Base-by-base conservation (phyloP, 2,797 vertebrate genomes). In the Xerus rutilus region DNA sequence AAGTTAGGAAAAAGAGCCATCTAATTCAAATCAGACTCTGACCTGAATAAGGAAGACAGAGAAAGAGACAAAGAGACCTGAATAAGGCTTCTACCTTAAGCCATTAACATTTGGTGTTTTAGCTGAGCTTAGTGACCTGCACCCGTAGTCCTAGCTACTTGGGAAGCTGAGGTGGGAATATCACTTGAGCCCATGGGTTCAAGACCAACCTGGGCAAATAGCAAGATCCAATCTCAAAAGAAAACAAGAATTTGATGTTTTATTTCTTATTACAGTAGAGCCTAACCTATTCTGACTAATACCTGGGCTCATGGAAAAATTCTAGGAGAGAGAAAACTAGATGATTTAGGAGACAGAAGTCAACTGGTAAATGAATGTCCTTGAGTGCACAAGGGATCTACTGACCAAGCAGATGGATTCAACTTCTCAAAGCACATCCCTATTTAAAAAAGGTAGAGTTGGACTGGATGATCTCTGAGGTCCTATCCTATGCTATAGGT, bases 71-170 rank as follows among this genome's bases (percentile, higher is more conserved):
- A 39, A 39, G 39, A 39, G 85, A 77, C 47, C 25, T 57, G 52
- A 82, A 49, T 82, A 49, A 92, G 54, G 93, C 43, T 72, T 79
- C 30, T 57, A 25, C 57, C 59, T 77, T 82, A 82, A 92, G 32
- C 64, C 54, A n/a, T 78, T 93, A 86, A 84, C 54, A 86, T 59
- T 65, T 94, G 45, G 32, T 96, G 59, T 92, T 78, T 93, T 59
- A 65, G 28, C 21, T 67, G 64, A 59, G 17, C 59, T 11, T 47
- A 9, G 7, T 47, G 17, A 18, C 54, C 14, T 17, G 45, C 47
- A 83, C 30, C n/a, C 65, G 10, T n/a, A 39, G 45, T 15, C 59
- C 4, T 21, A 52, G 43, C 62, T 83, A 64, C 43, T 64, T 17
- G 20, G 49, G 30, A 87, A 32, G 11, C 5, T 69, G 70, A 89